These are phyloP conservation scores for Capitella teleta DNA, from an alignment of 1,140 invertebrate genomes.

Conservation along the genomic window DNA sequence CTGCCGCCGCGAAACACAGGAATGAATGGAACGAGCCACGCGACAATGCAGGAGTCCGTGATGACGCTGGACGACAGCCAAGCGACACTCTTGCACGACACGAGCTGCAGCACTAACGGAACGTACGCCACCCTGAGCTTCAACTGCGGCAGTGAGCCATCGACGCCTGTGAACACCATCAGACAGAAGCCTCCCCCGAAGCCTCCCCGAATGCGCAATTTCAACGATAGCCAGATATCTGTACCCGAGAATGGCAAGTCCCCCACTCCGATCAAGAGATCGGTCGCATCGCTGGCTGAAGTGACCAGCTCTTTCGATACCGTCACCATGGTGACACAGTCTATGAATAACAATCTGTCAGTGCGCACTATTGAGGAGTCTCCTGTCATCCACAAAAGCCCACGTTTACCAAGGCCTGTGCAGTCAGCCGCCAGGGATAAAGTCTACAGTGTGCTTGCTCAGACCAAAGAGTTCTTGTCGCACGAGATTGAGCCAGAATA, in stretches of 20 bases:
- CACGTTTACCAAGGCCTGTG: too few relatives aligned
- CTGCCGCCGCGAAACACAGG: too few relatives aligned
- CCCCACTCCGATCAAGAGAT: neutral
- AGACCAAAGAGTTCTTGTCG: constrained; percentile 1
- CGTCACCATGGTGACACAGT: neutral
- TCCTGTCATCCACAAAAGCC: too few relatives aligned
- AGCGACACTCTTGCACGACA: too few relatives aligned
- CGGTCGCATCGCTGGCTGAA: constrained; percentile 2
- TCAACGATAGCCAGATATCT: neutral
- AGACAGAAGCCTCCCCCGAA: constrained; percentile 10
- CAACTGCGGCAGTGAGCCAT: neutral
- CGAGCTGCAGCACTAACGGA: too few relatives aligned
- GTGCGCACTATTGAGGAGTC: too few relatives aligned
- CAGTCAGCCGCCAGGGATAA: neutral
- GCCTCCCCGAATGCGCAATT: constrained; percentile 8
- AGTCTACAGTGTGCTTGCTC: neutral
- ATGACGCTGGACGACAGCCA: too few relatives aligned
- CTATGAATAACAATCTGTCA: neutral
- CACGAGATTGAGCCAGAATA: constrained; percentile 2
- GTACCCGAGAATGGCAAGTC: neutral
- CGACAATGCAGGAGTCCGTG: too few relatives aligned
- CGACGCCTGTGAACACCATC: neutral
- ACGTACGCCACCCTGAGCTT: neutral
- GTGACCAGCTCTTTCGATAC: constrained; percentile 1
- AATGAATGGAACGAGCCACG: too few relatives aligned